Conservation (phyloP, 35 echinoderm and acorn worm species). For the Nesometra sesokonis region DNA sequence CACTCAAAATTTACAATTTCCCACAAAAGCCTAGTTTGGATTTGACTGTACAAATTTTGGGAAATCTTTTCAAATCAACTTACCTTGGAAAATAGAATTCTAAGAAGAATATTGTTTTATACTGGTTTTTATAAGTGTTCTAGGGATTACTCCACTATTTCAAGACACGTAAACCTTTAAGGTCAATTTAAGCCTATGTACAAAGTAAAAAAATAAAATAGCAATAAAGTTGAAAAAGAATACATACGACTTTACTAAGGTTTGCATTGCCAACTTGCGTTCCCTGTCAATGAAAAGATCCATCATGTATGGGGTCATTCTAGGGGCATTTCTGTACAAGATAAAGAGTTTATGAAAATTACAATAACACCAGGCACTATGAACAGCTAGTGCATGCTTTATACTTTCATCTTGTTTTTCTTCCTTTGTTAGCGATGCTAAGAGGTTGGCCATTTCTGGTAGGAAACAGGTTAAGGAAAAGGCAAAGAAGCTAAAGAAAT, state of each 20-base stretch:
- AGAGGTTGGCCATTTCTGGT: slow-evolving; percentile 71
- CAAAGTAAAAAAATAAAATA: neutral
- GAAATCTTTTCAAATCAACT: no score
- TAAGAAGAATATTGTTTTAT: no score
- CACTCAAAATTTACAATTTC: no score
- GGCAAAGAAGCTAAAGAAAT: neutral
- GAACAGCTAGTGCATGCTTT: slow-evolving; percentile 70
- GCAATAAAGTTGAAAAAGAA: neutral
- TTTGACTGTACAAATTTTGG: no score
- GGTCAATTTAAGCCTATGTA: neutral
- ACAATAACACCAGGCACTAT: slow-evolving; percentile 69
- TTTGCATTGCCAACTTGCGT: slow-evolving; percentile 54
- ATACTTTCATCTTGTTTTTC: slow-evolving; percentile 47
- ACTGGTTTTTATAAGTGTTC: no score
- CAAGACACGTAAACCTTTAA: neutral
- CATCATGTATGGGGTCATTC: slow-evolving; percentile 74
- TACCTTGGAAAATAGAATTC: no score
- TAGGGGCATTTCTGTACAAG: slow-evolving; percentile 67
- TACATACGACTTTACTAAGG: slow-evolving; percentile 94
- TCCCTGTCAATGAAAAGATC: slow-evolving; percentile 90
- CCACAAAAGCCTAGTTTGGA: no score
- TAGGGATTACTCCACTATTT: no score
- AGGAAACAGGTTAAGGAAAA: neutral
- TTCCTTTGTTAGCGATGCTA: slow-evolving; percentile 33
- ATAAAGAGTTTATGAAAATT: slow-evolving; percentile 92